Conservation (phyloP, 2,888 invertebrate genomes). For the Dynastes maya region DNA sequence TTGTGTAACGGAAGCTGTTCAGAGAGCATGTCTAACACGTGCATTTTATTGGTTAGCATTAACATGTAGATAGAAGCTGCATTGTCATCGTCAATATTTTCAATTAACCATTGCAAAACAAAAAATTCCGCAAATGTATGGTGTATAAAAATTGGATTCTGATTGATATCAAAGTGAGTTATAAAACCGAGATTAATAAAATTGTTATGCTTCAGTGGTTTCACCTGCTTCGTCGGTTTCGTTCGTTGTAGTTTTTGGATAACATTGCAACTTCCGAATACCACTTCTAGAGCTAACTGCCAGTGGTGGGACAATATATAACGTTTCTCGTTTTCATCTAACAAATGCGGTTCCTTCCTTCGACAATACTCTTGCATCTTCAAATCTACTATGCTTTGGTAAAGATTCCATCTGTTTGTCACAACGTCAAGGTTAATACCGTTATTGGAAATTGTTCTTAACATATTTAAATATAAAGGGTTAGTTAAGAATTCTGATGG, state of each 20-base stretch:
- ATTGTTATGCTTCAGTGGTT: neutral
- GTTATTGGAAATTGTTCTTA: neutral
- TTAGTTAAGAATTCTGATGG: neutral
- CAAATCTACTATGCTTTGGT: neutral
- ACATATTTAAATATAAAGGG: neutral
- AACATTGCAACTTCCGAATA: neutral
- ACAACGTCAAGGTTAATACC: neutral
- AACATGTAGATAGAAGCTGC: neutral
- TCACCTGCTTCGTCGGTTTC: too few species aligned
- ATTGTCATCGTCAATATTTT: neutral
- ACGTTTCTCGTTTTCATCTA: neutral
- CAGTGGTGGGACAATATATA: neutral
- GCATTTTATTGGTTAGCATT: neutral
- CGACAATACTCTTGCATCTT: neutral
- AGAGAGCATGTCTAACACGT: neutral
- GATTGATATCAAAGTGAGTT: neutral
- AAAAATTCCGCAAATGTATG: conserved; percentile 3
- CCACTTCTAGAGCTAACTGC: neutral
- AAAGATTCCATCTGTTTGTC: neutral
- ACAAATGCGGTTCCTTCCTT: neutral
- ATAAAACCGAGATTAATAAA: neutral
- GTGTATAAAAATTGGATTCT: conserved; percentile 2
- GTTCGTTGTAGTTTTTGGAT: neutral
- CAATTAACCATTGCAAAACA: neutral
- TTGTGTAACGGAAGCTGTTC: neutral